Evolutionary conservation across 2,113 vertebrate species (phyloP), one percentile per base, ranked within the genome.

Genomic region (Pungitius pungitius): DNA sequence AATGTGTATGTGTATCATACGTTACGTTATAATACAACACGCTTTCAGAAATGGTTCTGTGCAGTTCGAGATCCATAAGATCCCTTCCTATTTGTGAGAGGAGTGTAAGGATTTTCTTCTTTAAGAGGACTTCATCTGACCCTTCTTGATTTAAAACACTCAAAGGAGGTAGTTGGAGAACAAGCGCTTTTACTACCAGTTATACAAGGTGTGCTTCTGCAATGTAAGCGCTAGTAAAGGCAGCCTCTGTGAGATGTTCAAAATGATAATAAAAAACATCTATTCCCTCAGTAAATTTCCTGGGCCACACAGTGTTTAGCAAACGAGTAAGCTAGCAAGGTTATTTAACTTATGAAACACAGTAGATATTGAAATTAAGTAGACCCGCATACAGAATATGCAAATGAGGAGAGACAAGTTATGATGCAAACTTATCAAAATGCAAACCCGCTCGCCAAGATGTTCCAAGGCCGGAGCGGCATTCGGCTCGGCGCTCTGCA

Each of bases 41-140:
- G 20, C 69, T 82, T 75, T 64, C 47, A 81, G 49, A 68, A 27
- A 37, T 22, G 61, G 75, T 78, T 54, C 20, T 35, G 18, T 55
- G 37, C 35, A 66, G 33, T 54, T 64, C 42, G 75, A 61, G 77
- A 84, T 62, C 69, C 43, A 77, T 57, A 73, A 63, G 33, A 71
- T 78, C 61, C 43, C 49, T 52, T 49, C 58, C 24, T 2, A 42
- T 75, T 73, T 83, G 43, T 65, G 54, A 75, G 66, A 73, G 65
- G 69, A 79, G 59, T 75, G 73, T 78, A 90, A 89, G 88, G 65
- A 56, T 81, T 62, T 81, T 83, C 58, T 78, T 85, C 71, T 68
- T 75, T 79, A 45, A 63, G 42, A 77, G 59, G 77, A 43, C 54
- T 71, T 69, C 22, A 55, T 73, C 37, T 33, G 85, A 77, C 78